These are phyloP conservation scores for Amphimedon queenslandica DNA, from an alignment of 37 sponge, comb jelly and placozoan genomes.

Conservation along the genomic window DNA sequence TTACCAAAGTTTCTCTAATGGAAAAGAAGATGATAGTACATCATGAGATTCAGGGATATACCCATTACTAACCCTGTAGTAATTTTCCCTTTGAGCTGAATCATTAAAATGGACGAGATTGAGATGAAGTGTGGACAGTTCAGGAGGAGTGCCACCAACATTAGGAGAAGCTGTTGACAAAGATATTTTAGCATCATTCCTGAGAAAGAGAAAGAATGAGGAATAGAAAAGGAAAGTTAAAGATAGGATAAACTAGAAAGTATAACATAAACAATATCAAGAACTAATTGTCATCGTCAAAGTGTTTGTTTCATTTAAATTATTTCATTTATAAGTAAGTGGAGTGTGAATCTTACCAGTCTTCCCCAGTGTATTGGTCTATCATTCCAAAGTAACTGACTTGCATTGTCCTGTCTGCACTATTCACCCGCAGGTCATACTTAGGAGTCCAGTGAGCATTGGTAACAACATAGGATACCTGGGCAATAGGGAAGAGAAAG, in stretches of 20 bases:
- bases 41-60: too few relatives aligned
- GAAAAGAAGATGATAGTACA: too few relatives aligned
- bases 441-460: slow-evolving; percentile 90
- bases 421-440: slow-evolving; percentile 84
- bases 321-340: background rate
- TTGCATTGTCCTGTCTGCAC: slow-evolving; percentile 60
- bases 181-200: slow-evolving; percentile 53
- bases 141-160: slow-evolving; percentile 70
- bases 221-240: background rate
- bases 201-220: slow-evolving; percentile 7
- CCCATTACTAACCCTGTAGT: background rate
- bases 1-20: too few relatives aligned
- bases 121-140: slow-evolving; percentile 50
- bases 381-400: slow-evolving; percentile 89
- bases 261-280: background rate
- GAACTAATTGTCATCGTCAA: background rate
- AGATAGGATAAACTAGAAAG: background rate
- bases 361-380: slow-evolving; percentile 86
- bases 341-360: slow-evolving; percentile 54
- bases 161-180: slow-evolving; percentile 87
- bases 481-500: too few relatives aligned
- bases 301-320: background rate
- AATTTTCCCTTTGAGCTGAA: background rate
- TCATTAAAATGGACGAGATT: slow-evolving; percentile 22
- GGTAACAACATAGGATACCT: slow-evolving; percentile 73